Conservation (phyloP, 30 jellyfish, hydroid and myxozoan species). For the Turritopsis dohrnii region DNA sequence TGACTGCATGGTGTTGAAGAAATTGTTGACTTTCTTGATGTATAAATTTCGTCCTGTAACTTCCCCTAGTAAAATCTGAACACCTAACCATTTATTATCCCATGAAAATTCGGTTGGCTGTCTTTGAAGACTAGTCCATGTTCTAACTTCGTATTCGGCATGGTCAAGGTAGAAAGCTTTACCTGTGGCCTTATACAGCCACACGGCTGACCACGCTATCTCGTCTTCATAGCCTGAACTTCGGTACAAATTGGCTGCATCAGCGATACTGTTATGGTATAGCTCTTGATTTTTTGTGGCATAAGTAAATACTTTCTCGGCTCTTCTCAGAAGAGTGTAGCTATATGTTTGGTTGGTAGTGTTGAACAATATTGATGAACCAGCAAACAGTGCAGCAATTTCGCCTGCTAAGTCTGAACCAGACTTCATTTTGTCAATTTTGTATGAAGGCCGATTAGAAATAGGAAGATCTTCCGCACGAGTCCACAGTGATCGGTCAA, state of each 20-base stretch:
- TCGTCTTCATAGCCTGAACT: constrained; percentile 66
- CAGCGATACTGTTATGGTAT: constrained; percentile 46
- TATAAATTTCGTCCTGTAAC: constrained; percentile 29
- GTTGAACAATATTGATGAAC: constrained; percentile 45
- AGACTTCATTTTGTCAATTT: constrained; percentile 40
- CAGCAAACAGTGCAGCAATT: constrained; percentile 70
- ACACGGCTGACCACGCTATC: constrained; percentile 58
- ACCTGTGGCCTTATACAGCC: constrained; percentile 70
- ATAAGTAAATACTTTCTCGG: constrained; percentile 48
- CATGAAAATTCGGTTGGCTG: constrained; percentile 53
- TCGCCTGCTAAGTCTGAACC: constrained; percentile 77
- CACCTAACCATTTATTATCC: constrained; percentile 74
- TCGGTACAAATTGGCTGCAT: constrained; percentile 54
- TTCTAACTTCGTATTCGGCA: constrained; percentile 27
- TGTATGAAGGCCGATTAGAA: constrained; percentile 37
- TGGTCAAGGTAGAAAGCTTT: constrained; percentile 34
- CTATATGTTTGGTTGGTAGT: constrained; percentile 29
- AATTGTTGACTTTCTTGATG: constrained; percentile 24
- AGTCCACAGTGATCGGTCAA: constrained; percentile 70
- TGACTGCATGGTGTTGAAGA: constrained; percentile 29
- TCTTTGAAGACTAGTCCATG: neutral
- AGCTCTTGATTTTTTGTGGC: constrained; percentile 44
- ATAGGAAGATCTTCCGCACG: constrained; percentile 53
- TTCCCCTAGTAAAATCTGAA: constrained; percentile 36
- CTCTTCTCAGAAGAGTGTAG: constrained; percentile 35